A percentile compares a stretch with the other conserved stretches of the same genome.
Evolutionary conservation across 64 coral and sea anemone genomes (phyloP).

Genomic region (Pocillopora damicornis): DNA sequence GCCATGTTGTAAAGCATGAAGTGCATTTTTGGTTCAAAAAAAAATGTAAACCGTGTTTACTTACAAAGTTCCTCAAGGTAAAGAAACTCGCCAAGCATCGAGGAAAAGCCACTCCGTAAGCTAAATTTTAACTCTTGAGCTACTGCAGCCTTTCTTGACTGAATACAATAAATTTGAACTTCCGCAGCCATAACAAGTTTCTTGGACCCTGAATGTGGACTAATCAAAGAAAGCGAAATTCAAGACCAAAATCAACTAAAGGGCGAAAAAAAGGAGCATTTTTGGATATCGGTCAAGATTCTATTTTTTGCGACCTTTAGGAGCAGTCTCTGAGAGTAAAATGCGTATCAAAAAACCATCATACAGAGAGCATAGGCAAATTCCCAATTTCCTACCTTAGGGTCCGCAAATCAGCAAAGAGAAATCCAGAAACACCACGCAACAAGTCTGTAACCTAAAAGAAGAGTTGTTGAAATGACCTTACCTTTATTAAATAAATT

Average conservation of each 20-base stretch:
- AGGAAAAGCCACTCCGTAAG: not conserved
- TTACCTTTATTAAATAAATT: not conserved
- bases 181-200: constrained; percentile 6
- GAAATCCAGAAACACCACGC: constrained; percentile 1
- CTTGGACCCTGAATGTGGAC: not conserved
- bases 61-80: constrained; percentile 19
- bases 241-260: too few relatives aligned
- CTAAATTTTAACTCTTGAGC: not conserved
- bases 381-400: constrained; percentile 5
- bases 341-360: too few relatives aligned
- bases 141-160: not conserved
- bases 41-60: not conserved
- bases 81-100: not conserved
- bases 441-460: not conserved
- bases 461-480: not conserved
- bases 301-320: too few relatives aligned
- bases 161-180: constrained; percentile 2
- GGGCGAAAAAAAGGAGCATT: too few relatives aligned
- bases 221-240: not conserved
- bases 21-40: not conserved
- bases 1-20: too few relatives aligned
- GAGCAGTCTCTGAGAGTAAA: too few relatives aligned
- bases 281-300: too few relatives aligned
- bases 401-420: constrained; percentile 7
- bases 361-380: too few relatives aligned